Evolutionary conservation across 2,888 invertebrate species (phyloP), one percentile per base, ranked within the genome.

Genomic region (Malacosoma neustria): DNA sequence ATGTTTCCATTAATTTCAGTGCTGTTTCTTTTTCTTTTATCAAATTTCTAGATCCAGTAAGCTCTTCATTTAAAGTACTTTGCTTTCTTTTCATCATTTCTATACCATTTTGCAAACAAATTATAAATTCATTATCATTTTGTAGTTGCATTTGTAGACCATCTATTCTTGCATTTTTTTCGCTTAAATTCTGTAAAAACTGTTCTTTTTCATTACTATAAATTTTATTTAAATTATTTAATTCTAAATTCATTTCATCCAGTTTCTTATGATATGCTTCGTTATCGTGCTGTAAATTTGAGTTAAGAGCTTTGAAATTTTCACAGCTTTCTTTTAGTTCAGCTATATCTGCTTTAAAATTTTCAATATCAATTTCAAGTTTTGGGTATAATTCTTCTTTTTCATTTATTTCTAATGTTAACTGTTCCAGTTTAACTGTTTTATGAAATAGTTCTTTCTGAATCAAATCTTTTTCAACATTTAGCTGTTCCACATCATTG

Each of bases 71-170:
- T 15, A 64, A 38, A 15, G 39, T 30, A 7, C 39, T 41, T 44
- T 58, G 61, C n/a, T 48, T 42, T 32, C 46, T 43, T 7, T 58
- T 51, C 15, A 64, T 39, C 40, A 59, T 46, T 4, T 49, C 45
- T 1, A 71, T 36, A 48, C 72, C 64, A 31, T 58, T 52, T 48
- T 73, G 67, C 31, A 71, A 43, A 14, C 44, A 45, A 6, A 67
- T 43, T 48, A 74, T 77, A 38, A 57, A 70, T 13, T 67, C 43
- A 13, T 72, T 71, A 51, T 77, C 76, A 43, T 65, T 61, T 35
- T 71, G 63, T 29, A 77, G 43, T 48, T 74, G 75, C 35, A 50
- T 57, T 52, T 73, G 66, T 11, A 76, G 46, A 14, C 67, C 54
- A 42, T 59, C 56, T 5, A 71, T 59, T 14, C 52, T 61, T 29